Conservation (phyloP, 2,888 invertebrate genomes). For the Noctua pronuba region DNA sequence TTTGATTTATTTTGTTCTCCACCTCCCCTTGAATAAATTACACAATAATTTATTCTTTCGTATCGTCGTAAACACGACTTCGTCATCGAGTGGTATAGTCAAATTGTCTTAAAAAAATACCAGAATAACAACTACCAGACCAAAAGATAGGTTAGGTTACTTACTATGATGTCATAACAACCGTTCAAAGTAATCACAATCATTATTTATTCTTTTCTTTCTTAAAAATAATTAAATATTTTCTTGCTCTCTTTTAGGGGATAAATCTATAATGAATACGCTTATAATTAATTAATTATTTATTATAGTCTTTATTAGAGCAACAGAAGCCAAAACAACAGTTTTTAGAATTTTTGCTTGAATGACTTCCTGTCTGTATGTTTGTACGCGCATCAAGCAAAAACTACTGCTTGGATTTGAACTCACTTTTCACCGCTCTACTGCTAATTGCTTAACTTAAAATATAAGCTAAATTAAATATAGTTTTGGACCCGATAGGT, state of each 20-base stretch:
- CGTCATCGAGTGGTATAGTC: constrained; percentile 38
- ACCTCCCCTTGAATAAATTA: constrained; percentile 56
- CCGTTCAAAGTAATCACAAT: background rate
- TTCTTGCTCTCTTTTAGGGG: background rate
- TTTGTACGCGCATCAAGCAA: too few relatives aligned
- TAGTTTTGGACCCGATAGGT: too few relatives aligned
- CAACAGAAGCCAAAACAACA: too few relatives aligned
- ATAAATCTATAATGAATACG: background rate
- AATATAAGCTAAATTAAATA: too few relatives aligned
- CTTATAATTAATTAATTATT: too few relatives aligned
- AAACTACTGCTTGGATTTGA: too few relatives aligned
- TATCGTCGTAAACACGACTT: constrained; percentile 52
- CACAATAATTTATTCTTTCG: constrained; percentile 44
- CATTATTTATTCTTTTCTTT: background rate
- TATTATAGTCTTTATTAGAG: too few relatives aligned
- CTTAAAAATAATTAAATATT: background rate
- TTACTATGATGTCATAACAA: background rate
- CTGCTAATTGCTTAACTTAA: too few relatives aligned
- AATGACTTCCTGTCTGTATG: too few relatives aligned
- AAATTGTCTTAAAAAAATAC: constrained; percentile 8
- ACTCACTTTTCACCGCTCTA: too few relatives aligned
- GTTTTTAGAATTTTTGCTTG: too few relatives aligned
- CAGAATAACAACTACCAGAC: background rate
- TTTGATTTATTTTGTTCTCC: constrained; percentile 78
- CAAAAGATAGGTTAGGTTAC: background rate